Evolutionary conservation across 37 sponge, comb jelly and placozoan species (phyloP), one percentile per base, ranked within the genome.

Genomic region (Cliona cf. orientalis): DNA sequence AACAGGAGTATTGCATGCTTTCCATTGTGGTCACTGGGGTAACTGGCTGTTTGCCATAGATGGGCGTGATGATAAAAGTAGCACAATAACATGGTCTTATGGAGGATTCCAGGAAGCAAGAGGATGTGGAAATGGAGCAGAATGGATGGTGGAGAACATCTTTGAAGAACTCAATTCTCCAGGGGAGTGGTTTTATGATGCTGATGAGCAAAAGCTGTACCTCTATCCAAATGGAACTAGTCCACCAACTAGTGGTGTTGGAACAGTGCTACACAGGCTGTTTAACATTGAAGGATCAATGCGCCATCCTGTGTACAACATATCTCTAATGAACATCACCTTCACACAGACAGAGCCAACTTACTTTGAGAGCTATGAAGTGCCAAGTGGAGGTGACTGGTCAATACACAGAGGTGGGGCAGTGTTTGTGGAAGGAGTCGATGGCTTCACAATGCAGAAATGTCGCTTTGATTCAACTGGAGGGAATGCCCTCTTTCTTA

Each of bases 31-130:
- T 12, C 63, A 72, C 46, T 87, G 88, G 88, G 88, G 76, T 22
- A 74, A 74, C 42, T 87, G 88, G 88, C 71, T 64, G 76, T 87
- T 81, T 44, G 59, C 57, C 40, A 78, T 87, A 32, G 76, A 68
- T 3, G 69, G 46, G 14, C 33, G 75, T n/a, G 61, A 87, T 29
- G 74, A 32, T 42, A 69, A 25, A n/a, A 79, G 71, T 39, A 62
- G 31, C 3, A 35, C 43, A 46, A 69, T 86, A 17, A 69, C 29
- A 7, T 87, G 59, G 59, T 41, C 69, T 5, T 68, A 67, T n/a
- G 88, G 88, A 36, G 88, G 88, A 21, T 87, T 46, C 43, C 88
- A 87, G 35, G 88, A 86, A 40, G 87, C 87, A 9, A 38, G 87
- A 22, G 87, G 87, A 12, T 71, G 74, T 43, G n/a, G 29, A 2